Base-by-base conservation (phyloP, 2,888 invertebrate genomes). In the Acholoe squamosa region DNA sequence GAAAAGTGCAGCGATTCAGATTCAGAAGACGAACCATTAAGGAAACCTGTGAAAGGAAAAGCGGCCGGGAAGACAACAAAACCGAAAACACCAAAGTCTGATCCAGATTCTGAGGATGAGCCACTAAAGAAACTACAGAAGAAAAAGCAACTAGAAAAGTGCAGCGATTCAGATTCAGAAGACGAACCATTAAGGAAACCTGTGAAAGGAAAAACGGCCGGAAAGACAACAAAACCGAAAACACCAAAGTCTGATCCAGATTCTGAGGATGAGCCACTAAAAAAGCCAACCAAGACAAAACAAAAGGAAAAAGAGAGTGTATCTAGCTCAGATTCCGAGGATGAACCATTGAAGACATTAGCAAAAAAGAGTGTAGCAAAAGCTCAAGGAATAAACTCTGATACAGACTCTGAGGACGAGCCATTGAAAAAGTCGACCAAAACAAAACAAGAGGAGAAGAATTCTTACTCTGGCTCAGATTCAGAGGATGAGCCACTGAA, bases 301-400 rank as follows among this genome's bases (percentile, higher is more conserved):
- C 7, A 10, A 14, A 31, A 25, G 33, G 33, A 77, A 33, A 5
- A 7, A 7, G 10, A 31, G 33, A 10, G 7, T 71, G 71, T n/a
- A 71, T 71, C 71, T n/a, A 10, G 10, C 25, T 71, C 71, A n/a
- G 71, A 71, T 25, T 71, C 71, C 25, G 71, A 71, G 16, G 76
- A 76, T 25, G 76, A 76, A 76, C 76, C 76, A 76, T 31, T 76
- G 31, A 76, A 25, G 31, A 76, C 16, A 76, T 16, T 31, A n/a
- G 19, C 61, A 7, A 61, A 61, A 14, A 19, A 3, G 14, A n/a
- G 3, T 61, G 61, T n/a, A 14, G 14, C 61, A n/a, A 61, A 61
- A 14, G 3, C 19, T 61, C 3, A 28, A 19, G 25, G 3, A 28
- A 25, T 16, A 28, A 7, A 7, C 3, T 43, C 43, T 43, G 10